These are phyloP conservation scores for Mormyrus hasselquistii DNA, from an alignment of 2,797 vertebrate species.

Conservation along the genomic window DNA sequence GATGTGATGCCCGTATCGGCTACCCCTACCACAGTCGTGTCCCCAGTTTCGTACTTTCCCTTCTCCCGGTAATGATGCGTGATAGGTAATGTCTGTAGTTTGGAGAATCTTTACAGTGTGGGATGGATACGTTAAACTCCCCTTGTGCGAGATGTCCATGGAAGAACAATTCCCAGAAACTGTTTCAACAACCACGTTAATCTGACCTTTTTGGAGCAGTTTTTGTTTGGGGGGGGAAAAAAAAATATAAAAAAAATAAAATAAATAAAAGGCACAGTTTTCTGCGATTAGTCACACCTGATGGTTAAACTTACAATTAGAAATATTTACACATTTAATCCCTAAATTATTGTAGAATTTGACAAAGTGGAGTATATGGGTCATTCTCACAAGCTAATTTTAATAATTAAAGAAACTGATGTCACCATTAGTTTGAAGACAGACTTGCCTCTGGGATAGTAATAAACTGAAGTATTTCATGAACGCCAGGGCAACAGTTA, in stretches of 20 bases:
- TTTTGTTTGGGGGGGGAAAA: background rate
- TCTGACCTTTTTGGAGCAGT: background rate
- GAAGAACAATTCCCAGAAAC: background rate
- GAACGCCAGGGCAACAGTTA: background rate
- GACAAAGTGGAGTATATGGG: background rate
- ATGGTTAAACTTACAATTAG: background rate
- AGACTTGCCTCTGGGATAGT: background rate
- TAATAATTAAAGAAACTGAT: background rate
- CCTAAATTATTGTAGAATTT: background rate
- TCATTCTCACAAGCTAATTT: background rate
- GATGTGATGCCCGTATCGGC: background rate
- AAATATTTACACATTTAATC: background rate
- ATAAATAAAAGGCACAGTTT: background rate
- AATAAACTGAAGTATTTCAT: background rate
- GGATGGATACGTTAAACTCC: too few species aligned
- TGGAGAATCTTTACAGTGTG: too few species aligned
- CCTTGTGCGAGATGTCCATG: background rate
- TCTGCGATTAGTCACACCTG: background rate
- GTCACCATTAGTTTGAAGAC: background rate
- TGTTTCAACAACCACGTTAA: background rate
- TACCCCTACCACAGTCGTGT: background rate
- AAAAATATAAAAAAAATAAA: background rate
- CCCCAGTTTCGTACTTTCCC: background rate
- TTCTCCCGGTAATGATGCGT: background rate
- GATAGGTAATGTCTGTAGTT: background rate